These are phyloP conservation scores for Varanus salvator DNA, from an alignment of 2,113 vertebrate species.

Conservation along the genomic window DNA sequence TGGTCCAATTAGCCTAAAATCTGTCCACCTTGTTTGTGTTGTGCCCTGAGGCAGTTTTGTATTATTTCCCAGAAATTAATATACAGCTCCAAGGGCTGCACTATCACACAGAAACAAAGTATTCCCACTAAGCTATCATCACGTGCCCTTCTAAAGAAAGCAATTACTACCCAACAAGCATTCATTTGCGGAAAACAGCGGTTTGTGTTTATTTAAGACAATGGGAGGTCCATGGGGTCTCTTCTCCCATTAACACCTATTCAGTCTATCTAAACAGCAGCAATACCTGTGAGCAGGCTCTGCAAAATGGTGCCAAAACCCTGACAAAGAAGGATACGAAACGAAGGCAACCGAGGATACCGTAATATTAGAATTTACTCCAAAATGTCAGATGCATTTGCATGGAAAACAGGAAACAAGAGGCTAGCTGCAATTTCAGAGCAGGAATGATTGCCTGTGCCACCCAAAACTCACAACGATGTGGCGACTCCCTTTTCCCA, in stretches of 20 bases:
- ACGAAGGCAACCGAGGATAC: slow-evolving; percentile 46
- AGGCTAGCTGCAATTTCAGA: slow-evolving; percentile 25
- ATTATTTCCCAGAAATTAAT: neutral
- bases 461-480: slow-evolving; percentile 46
- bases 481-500: slow-evolving; percentile 49
- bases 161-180: slow-evolving; percentile 44
- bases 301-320: slow-evolving; percentile 49
- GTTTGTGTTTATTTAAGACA: slow-evolving; percentile 49
- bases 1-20: no score
- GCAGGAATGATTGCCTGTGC: slow-evolving; percentile 52
- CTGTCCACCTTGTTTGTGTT: no score
- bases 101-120: neutral
- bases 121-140: slow-evolving; percentile 38
- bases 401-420: neutral
- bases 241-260: slow-evolving; percentile 51
- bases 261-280: slow-evolving; percentile 61
- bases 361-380: slow-evolving; percentile 56
- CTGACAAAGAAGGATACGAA: slow-evolving; percentile 53
- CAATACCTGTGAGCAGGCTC: slow-evolving; percentile 47
- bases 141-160: slow-evolving; percentile 39
- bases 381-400: slow-evolving; percentile 48
- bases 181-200: slow-evolving; percentile 47
- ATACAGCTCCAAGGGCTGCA: no score
- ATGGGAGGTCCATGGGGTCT: slow-evolving; percentile 29
- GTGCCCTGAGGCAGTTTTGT: neutral